Evolutionary conservation across 2,797 vertebrate species (phyloP).

Genomic region (Lithobates sylvaticus): DNA sequence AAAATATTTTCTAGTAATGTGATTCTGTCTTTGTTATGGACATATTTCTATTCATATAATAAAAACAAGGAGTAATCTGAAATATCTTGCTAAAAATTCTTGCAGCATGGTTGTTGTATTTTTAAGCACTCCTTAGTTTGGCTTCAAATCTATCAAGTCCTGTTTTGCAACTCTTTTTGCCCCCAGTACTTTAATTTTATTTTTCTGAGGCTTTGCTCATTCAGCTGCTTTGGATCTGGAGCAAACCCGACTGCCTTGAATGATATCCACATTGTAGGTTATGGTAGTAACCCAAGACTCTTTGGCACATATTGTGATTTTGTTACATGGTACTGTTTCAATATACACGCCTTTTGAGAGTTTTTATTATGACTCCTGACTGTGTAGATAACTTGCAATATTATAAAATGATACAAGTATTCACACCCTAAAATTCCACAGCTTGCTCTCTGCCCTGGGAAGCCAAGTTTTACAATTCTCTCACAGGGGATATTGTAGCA

Average conservation of each 20-base stretch:
- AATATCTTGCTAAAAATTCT: background rate
- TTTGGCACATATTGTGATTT: conserved; percentile 13
- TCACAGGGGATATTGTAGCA: conserved; percentile 21
- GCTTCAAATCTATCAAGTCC: too few relatives aligned
- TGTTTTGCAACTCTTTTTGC: too few relatives aligned
- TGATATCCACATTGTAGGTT: background rate
- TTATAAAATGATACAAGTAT: conserved; percentile 34
- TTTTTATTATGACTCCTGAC: conserved; percentile 27
- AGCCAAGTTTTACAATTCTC: conserved; percentile 33
- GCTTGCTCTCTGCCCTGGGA: conserved; percentile 33
- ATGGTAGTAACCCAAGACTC: conserved; percentile 6
- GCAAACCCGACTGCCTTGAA: background rate
- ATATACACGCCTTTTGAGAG: conserved; percentile 7
- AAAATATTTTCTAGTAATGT: background rate
- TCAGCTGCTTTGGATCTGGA: background rate
- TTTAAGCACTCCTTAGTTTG: too few relatives aligned
- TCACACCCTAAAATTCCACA: conserved; percentile 39
- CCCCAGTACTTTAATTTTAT: background rate
- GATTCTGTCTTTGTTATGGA: background rate
- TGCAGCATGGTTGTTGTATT: too few relatives aligned
- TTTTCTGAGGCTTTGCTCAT: background rate
- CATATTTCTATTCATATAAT: too few relatives aligned
- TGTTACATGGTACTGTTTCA: conserved; percentile 10
- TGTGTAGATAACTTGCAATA: conserved; percentile 23
- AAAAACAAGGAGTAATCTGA: background rate